These are phyloP conservation scores for Phrynocephalus versicolor DNA, from an alignment of 2,113 vertebrate species.

Conservation along the genomic window DNA sequence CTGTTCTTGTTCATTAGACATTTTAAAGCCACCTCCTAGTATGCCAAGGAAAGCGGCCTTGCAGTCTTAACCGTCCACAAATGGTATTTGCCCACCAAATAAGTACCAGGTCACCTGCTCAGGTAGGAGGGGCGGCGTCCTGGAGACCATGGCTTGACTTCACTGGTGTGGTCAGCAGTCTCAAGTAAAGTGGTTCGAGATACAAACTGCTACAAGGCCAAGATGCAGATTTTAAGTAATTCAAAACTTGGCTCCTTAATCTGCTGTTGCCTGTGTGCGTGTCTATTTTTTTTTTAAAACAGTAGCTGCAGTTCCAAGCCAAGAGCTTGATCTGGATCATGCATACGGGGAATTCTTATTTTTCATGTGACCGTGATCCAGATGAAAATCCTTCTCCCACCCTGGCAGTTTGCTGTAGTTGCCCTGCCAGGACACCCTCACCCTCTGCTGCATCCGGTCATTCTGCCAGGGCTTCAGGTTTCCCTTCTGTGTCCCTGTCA, in stretches of 20 bases:
- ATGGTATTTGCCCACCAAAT: not conserved
- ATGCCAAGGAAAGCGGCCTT: not conserved
- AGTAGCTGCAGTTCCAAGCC: no score
- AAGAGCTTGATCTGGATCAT: not conserved
- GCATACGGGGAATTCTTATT: not conserved
- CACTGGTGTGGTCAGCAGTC: not conserved
- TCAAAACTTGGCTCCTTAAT: not conserved
- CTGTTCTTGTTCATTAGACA: not conserved
- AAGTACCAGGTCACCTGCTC: not conserved
- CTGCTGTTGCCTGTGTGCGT: not conserved
- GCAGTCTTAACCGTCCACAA: not conserved
- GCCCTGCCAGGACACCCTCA: not conserved
- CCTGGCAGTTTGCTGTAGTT: not conserved
- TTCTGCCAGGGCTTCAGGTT: not conserved
- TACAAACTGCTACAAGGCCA: not conserved
- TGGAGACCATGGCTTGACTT: not conserved
- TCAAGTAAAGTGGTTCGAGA: not conserved
- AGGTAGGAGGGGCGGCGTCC: not conserved
- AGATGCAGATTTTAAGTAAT: not conserved
- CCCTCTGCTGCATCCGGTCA: not conserved
- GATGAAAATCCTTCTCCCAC: not conserved
- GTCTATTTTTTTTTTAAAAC: not conserved
- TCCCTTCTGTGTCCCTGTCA: not conserved
- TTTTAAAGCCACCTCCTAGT: no score
- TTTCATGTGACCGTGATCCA: no score